Base-by-base conservation (phyloP, 2,113 vertebrate genomes). In the Gobiocypris rarus region DNA sequence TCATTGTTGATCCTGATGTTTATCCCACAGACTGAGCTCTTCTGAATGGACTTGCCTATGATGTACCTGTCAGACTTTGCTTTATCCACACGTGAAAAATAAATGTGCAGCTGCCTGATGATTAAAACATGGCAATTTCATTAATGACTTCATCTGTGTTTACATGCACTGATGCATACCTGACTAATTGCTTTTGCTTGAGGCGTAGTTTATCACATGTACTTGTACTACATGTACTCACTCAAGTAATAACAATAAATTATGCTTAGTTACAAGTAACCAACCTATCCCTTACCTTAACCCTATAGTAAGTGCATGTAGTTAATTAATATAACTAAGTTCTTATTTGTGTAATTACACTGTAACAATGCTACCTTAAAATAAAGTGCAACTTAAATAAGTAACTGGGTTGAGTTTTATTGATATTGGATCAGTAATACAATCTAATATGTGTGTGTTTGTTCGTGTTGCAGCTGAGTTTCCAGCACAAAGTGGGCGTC, bases 401-500 rank as follows among this genome's bases (percentile, higher is more conserved):
- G 4, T 28, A 7, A 22, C 9, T 26, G 14, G 9, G 6, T 54
- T 31, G 45, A 71, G 28, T 73, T 56, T 19, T 54, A 19, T 22
- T 22, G 52, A 54, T 22, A 9, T 54, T 8, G 6, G 52, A 19
- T 54, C 34, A 28, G 24, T 75, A 3, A 43, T 26, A 24, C 15
- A 22, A n/a, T 41, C 7, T 59, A n/a, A 24, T 83, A 3, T 50
- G 9, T 58, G 34, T 75, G 86, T 83, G 83, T 81, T 41, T 89
- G 84, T 87, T 87, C 84, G 83, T 24, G 3, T 95, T 96, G 73
- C 95, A 99, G 98, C 92, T 99, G 89, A 99, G 97, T 93, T 99
- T 98, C 94, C 98, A 99, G 89, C 98, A 99, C 93, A 99, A 99
- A 91, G 95, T 99, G 79, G 98, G 98, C 41, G 95, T 99, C 85